These are phyloP conservation scores for Lysandra coridon DNA, from an alignment of 2,888 invertebrate species.

Conservation along the genomic window DNA sequence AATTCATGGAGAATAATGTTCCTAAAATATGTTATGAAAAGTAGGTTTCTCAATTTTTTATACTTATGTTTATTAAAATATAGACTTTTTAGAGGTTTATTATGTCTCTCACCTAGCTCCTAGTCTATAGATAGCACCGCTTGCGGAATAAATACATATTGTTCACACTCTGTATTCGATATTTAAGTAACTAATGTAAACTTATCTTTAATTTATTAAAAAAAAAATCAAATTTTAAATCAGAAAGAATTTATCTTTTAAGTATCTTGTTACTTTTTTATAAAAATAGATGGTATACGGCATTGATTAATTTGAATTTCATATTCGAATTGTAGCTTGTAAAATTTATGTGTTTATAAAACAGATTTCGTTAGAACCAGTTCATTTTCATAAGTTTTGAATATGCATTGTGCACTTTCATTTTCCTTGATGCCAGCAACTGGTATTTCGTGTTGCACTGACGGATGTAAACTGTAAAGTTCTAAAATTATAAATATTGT, in stretches of 20 bases:
- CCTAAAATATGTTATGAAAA: too few relatives aligned
- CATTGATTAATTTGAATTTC: not conserved
- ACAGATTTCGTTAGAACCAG: slow-evolving; percentile 11
- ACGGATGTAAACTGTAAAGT: not conserved
- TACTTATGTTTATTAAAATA: too few relatives aligned
- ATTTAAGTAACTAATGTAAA: too few relatives aligned
- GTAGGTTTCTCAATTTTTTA: too few relatives aligned
- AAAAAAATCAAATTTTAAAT: too few relatives aligned
- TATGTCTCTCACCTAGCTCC: not conserved
- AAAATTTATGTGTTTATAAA: not conserved
- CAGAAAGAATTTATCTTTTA: too few relatives aligned
- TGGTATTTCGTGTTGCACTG: not conserved
- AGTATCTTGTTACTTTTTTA: too few relatives aligned
- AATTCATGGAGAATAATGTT: too few relatives aligned
- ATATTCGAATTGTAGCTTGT: not conserved
- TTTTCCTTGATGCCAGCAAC: not conserved
- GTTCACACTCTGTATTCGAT: not conserved
- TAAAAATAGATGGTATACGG: not conserved
- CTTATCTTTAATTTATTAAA: too few relatives aligned
- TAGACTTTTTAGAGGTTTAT: not conserved
- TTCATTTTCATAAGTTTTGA: not conserved
- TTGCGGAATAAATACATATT: not conserved
- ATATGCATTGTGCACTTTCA: not conserved
- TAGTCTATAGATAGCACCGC: not conserved
- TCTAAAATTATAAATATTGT: not conserved